Evolutionary conservation across 2,797 vertebrate species (phyloP), one percentile per base, ranked within the genome.

Genomic region (Champsocephalus gunnari): DNA sequence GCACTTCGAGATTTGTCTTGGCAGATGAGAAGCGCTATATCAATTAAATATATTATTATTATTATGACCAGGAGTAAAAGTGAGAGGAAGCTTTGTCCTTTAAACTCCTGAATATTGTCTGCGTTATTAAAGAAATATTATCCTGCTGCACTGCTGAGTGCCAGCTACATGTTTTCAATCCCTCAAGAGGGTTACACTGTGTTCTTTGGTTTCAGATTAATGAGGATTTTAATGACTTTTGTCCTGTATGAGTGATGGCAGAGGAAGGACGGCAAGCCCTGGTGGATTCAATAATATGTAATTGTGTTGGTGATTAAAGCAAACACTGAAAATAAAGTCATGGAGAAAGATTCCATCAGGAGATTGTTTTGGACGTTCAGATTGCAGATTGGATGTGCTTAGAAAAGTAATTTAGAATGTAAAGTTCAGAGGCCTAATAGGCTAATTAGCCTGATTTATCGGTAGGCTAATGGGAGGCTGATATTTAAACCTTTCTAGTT

Each of bases 381-480:
- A 74, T 24, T 43, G 12, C 5, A 19, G 19, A 45, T 14, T n/a
- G 41, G n/a, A 58, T 58, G 7, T 48, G 38, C 19, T 64, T 61
- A 49, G 61, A 77, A 73, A 70, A 71, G 51, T 56, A 2, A 76
- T 80, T 53, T 24, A 24, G 68, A 67, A 79, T 67, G 54, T 68
- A 57, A 82, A 82, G 83, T 84, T 86, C 77, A 76, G 54, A 59
- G 72, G 54, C 66, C 53, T 54, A 1, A 28, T 11, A 5, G 21
- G 13, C 69, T 79, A 79, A 87, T 89, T 85, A 82, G 64, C 73
- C 61, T 59, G 21, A 64, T 71, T 86, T 53, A 84, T 64, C 51
- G 65, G 73, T 10, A 47, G 57, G 61, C 67, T 79, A 81, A 86
- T 80, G 59, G 3, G 8, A 66, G 51, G 66, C 65, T 71, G 72